Evolutionary conservation across 2,888 invertebrate genomes (phyloP), one percentile per base, ranked within the genome.

Genomic region (Epinotia ramella): DNA sequence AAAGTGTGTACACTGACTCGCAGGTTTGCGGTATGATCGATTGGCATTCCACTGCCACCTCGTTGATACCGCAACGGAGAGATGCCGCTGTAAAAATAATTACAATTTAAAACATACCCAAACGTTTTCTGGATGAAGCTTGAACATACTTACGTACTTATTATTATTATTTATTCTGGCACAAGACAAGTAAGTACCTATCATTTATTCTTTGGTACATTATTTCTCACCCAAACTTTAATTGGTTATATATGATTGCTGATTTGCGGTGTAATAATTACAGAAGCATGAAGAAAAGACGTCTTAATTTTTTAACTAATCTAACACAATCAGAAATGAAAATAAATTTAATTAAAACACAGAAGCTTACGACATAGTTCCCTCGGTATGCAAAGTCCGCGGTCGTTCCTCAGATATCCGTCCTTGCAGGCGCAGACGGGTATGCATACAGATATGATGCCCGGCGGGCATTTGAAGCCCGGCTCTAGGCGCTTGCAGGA

Each of bases 341-440:
- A 46, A 46, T 13, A 4, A 46, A 6, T 13, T 65, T 20, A 4
- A 40, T 20, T 65, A 11, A 49, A 20, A 12, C 4, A 60, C 12
- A 11, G 24, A 33, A 40, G 67, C 73, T 73, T 62, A 73, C 73
- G 73, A 44, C 73, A 73, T 20, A 62, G 11, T n/a, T 67, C 56
- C 40, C 12, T 67, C 13, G 67, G 73, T 67, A 73, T 44, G 56
- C 73, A 73, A 40, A 11, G 5, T 33, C 73, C 73, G 16, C 56
- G 4, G 13, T 67, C 73, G 53, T 73, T 62, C 16, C 73, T 73
- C 33, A 67, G 62, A 18, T 53, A 73, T 20, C 73, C 73, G 18
- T 67, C 73, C n/a, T 67, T 73, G 67, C 73, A 73, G 12, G 49
- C 62, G 46, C 73, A 73, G 33, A n/a, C 67, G 20, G 73, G 73